A percentile compares a stretch with the other conserved stretches of the same genome.
phyloP scores from a whole-genome alignment of 2,888 invertebrate species.

The Fragum sueziense region DNA sequence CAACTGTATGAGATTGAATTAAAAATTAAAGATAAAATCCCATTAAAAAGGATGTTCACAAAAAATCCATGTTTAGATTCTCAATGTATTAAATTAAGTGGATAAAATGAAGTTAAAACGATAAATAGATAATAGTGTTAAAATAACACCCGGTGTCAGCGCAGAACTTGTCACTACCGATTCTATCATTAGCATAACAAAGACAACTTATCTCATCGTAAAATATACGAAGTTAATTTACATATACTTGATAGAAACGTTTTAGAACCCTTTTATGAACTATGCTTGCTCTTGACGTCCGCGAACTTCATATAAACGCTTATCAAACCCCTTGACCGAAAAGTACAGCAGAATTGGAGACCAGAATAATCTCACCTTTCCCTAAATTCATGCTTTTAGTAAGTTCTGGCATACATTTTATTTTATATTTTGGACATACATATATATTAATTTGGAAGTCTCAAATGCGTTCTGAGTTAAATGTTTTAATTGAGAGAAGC shows the following conservation, averaged over 20 bases:
- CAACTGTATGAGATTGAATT: background rate
- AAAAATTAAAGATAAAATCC: background rate
- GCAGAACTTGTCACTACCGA: constrained; percentile 14
- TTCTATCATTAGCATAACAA: constrained; percentile 28
- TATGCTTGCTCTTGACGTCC: too few species aligned
- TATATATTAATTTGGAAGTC: too few species aligned
- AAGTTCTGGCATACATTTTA: too few species aligned
- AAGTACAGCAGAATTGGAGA: too few species aligned
- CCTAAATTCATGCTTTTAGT: too few species aligned
- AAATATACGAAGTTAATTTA: constrained; percentile 28
- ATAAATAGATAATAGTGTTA: constrained; percentile 24
- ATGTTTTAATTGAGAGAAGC: constrained; percentile 32
- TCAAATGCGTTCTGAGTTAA: too few species aligned
- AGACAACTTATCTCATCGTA: constrained; percentile 25
- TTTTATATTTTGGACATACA: too few species aligned
- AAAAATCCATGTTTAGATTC: background rate
- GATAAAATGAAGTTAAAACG: constrained; percentile 23
- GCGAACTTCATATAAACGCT: too few species aligned
- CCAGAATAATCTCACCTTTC: too few species aligned
- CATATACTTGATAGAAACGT: constrained; percentile 37
- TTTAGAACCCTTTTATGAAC: too few species aligned
- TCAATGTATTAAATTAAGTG: constrained; percentile 18
- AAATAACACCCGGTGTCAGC: constrained; percentile 19
- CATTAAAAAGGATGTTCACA: background rate
- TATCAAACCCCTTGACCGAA: too few species aligned